These are phyloP conservation scores for Eonycteris spelaea DNA, from an alignment of 2,113 vertebrate genomes.

Conservation along the genomic window DNA sequence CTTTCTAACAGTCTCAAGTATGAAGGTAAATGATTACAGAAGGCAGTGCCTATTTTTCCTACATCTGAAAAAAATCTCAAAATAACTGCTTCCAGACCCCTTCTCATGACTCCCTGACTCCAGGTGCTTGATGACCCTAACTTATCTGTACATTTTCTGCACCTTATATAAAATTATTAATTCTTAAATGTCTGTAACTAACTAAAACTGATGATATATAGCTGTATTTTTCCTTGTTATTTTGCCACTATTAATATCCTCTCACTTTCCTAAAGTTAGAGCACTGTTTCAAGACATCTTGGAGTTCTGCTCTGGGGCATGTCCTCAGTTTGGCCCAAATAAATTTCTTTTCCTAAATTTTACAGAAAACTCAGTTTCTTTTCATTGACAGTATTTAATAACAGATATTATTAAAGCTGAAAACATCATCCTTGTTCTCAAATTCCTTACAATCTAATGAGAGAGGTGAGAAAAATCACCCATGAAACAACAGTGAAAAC, in stretches of 20 bases:
- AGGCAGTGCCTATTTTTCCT: background rate
- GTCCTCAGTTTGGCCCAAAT: background rate
- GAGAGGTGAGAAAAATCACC: background rate
- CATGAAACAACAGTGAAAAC: background rate
- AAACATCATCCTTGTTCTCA: background rate
- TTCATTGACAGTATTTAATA: background rate
- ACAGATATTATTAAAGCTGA: background rate
- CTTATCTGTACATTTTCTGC: background rate
- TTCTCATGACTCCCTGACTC: background rate
- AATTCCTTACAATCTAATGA: background rate
- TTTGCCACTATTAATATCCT: background rate
- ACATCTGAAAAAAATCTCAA: background rate
- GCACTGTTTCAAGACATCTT: background rate
- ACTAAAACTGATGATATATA: background rate
- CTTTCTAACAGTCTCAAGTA: background rate
- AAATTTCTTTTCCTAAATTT: background rate
- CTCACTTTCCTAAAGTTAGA: background rate
- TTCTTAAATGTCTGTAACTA: background rate
- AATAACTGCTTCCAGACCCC: background rate
- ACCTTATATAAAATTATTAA: background rate
- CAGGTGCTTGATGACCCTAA: background rate
- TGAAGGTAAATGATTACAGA: background rate
- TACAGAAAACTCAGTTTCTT: background rate
- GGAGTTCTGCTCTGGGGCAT: background rate
- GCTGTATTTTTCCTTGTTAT: background rate